Base-by-base conservation (phyloP, 1,140 invertebrate genomes). In the Aphidius gifuensis region DNA sequence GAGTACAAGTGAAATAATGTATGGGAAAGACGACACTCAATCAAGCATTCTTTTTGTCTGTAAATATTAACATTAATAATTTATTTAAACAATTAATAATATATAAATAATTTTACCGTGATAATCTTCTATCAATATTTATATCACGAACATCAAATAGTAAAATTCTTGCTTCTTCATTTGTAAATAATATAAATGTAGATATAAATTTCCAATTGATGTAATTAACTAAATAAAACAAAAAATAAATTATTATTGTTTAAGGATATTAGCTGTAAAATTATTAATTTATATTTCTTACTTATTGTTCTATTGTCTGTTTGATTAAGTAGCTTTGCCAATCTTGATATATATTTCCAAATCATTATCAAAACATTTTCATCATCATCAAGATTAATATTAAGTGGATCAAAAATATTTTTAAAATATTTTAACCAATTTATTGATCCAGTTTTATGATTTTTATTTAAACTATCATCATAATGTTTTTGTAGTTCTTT, bases 181-280 rank as follows among this genome's bases (percentile, higher is more conserved):
- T 55, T 16, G 53, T 55, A 38, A 55, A 55, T 55, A 38, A 38
- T 6, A 55, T 55, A 32, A 55, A 40, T n/a, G 40, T 42, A 8
- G 9, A n/a, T 5, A 55, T n/a, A 55, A 55, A 55, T n/a, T 55
- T 39, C 53, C 53, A 55, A 44, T 55, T 7, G 4, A 55, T 55
- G 44, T 55, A 55, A 55, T 55, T 55, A 16, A 55, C 53, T 55
- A 44, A 11, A 9, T 1, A 9, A 44, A 44, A 53, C 11, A 53
- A 53, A 53, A 53, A 21, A 5, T 7, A 53, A 32, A 21, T 53
- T 21, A 44, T 44, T 6, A 44, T 44, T 44, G 9, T 6, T 6
- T 44, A 44, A 9, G 5, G 21, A 3, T 21, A 39, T 6, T 9
- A 53, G 32, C 8, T 9, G 32, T 53, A 48, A 16, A 49, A 21